Evolutionary conservation across 2,888 invertebrate genomes (phyloP).

Genomic region (Troides aeacus): DNA sequence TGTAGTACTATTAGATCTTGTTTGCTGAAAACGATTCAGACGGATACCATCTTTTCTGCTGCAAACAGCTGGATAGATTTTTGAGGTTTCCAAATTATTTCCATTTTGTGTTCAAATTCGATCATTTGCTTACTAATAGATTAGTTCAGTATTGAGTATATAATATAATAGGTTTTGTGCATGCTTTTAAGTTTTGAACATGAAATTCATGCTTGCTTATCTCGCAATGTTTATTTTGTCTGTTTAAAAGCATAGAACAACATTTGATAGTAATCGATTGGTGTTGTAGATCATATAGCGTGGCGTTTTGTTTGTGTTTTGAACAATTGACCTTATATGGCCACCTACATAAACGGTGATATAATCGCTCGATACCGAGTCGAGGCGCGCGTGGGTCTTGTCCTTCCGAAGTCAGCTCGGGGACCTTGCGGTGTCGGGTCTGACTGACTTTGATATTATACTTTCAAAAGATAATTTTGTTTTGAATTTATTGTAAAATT

Average conservation of each 20-base stretch:
- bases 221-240: too few species aligned
- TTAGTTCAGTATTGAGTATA: too few species aligned
- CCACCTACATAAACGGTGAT: constrained; percentile 76
- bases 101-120: too few species aligned
- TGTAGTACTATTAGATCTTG: too few species aligned
- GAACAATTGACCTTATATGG: constrained; percentile 77
- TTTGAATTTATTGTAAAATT: background rate
- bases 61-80: too few species aligned
- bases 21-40: too few species aligned
- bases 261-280: constrained; percentile 31
- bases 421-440: constrained; percentile 24
- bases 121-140: too few species aligned
- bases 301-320: constrained; percentile 46
- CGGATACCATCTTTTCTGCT: too few species aligned
- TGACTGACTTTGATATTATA: constrained; percentile 9
- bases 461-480: constrained; percentile 18
- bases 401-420: constrained; percentile 55
- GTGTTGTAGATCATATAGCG: constrained; percentile 38
- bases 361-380: constrained; percentile 66
- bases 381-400: constrained; percentile 67
- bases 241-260: background rate
- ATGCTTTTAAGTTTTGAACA: too few species aligned
- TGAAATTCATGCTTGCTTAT: too few species aligned
- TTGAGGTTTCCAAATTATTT: too few species aligned
- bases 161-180: too few species aligned